Evolutionary conservation across 1,140 invertebrate genomes (phyloP).

Genomic region (Drosophila auraria): DNA sequence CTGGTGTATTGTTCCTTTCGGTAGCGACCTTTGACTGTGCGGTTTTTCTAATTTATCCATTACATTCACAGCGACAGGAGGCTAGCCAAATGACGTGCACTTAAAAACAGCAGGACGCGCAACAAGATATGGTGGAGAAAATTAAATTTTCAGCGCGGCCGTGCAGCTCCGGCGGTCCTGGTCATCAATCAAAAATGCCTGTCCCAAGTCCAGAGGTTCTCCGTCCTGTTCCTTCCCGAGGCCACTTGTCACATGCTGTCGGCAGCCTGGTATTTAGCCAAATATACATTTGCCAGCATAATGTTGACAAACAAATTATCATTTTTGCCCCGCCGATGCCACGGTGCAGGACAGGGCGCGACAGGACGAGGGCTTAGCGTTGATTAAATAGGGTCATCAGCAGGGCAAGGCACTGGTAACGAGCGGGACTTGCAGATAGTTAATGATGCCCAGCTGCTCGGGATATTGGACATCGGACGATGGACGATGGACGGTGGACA

Average conservation of each 20-base stretch:
- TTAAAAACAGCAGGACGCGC: slow-evolving; percentile 58
- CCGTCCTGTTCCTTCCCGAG: not conserved
- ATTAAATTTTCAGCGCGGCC: slow-evolving; percentile 59
- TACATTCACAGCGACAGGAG: slow-evolving; percentile 28
- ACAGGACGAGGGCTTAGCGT: slow-evolving; percentile 55
- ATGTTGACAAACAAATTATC: slow-evolving; percentile 79
- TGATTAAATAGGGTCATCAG: slow-evolving; percentile 78
- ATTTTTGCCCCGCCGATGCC: slow-evolving; percentile 24
- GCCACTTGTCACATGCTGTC: slow-evolving; percentile 39
- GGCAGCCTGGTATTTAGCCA: slow-evolving; percentile 54
- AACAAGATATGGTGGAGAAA: slow-evolving; percentile 70
- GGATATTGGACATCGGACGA: slow-evolving; percentile 34
- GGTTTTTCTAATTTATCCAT: slow-evolving; percentile 48
- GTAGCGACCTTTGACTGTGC: not conserved
- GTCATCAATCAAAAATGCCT: slow-evolving; percentile 73
- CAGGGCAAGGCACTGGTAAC: slow-evolving; percentile 50
- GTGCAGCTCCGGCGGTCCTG: slow-evolving; percentile 2
- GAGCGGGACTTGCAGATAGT: slow-evolving; percentile 38
- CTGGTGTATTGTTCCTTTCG: not conserved
- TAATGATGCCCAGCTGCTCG: slow-evolving; percentile 63
- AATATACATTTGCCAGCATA: slow-evolving; percentile 62
- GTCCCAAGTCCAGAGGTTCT: slow-evolving; percentile 6
- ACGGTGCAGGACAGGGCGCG: slow-evolving; percentile 13
- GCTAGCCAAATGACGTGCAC: slow-evolving; percentile 42
- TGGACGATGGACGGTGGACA: slow-evolving; percentile 28